A percentile compares a stretch with the other conserved stretches of the same genome.
Conservation (phyloP, 2,888 invertebrate species). For the Drosophila hawaiiensis region DNA sequence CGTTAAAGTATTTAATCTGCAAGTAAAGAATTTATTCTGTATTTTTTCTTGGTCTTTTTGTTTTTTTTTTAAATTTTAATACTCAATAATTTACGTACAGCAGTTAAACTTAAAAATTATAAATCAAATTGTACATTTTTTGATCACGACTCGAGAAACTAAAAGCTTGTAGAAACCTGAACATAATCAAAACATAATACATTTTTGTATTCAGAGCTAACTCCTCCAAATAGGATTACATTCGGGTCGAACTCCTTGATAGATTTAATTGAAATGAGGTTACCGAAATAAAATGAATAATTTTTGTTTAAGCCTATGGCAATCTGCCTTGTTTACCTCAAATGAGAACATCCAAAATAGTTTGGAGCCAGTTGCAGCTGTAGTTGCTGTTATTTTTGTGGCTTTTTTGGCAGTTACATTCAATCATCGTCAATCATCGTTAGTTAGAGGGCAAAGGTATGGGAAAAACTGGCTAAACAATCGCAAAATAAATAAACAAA, state of each 20-base stretch:
- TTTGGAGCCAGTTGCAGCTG: conserved; percentile 19
- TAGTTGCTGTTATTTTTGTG: conserved; percentile 10
- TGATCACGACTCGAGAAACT: rapidly evolving
- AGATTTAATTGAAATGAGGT: background rate
- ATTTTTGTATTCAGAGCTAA: background rate
- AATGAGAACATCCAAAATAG: background rate
- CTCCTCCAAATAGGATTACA: background rate
- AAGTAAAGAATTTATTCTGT: background rate
- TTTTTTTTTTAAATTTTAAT: background rate
- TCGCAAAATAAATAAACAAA: conserved; percentile 26
- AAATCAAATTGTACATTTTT: background rate
- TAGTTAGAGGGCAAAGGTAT: conserved; percentile 22
- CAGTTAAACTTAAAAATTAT: background rate
- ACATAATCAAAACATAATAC: background rate
- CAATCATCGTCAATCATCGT: conserved; percentile 59
- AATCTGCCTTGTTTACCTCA: background rate
- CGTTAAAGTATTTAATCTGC: background rate
- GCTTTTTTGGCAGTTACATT: conserved; percentile 26
- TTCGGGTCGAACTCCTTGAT: background rate
- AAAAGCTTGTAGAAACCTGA: background rate
- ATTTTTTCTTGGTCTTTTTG: background rate
- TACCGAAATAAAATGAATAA: background rate
- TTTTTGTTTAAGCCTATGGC: background rate
- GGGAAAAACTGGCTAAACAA: conserved; percentile 46
- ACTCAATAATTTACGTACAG: background rate